phyloP scores from a whole-genome alignment of 2,797 vertebrate genomes.

The Ptychadena robeensis region DNA sequence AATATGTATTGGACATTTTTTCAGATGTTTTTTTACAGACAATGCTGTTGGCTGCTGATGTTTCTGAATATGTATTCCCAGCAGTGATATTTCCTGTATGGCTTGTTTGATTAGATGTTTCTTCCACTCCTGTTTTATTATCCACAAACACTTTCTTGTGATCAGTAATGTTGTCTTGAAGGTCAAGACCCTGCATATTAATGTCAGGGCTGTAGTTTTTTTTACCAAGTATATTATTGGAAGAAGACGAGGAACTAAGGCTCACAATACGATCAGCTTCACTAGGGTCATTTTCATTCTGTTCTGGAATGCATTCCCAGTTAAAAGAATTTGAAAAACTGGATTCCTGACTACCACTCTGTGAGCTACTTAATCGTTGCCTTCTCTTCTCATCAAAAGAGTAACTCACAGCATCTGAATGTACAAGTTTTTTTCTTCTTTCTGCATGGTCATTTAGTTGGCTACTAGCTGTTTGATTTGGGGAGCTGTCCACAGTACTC shows the following conservation, averaged over 20 bases:
- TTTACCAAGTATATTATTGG: conserved; percentile 10
- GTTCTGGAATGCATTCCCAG: conserved; percentile 71
- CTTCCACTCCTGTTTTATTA: not conserved
- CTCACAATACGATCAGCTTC: conserved; percentile 21
- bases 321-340: conserved; percentile 72
- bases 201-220: fast-evolving
- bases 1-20: not conserved
- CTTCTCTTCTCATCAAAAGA: conserved; percentile 56
- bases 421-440: not conserved
- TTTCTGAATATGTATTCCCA: not conserved
- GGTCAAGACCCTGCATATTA: conserved; percentile 28
- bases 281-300: conserved; percentile 26
- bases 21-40: not conserved
- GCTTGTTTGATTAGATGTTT: not conserved
- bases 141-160: not conserved
- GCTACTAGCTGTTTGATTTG: not conserved
- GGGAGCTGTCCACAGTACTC: conserved; percentile 63
- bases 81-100: not conserved
- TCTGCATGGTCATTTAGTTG: conserved; percentile 8
- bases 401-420: conserved; percentile 27
- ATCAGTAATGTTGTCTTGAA: not conserved
- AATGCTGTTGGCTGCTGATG: too few relatives aligned
- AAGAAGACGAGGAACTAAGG: conserved; percentile 41
- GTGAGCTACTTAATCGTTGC: conserved; percentile 60
- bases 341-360: conserved; percentile 68